These are phyloP conservation scores for Amphiprion ocellaris DNA, from an alignment of 2,113 vertebrate species.

Conservation along the genomic window DNA sequence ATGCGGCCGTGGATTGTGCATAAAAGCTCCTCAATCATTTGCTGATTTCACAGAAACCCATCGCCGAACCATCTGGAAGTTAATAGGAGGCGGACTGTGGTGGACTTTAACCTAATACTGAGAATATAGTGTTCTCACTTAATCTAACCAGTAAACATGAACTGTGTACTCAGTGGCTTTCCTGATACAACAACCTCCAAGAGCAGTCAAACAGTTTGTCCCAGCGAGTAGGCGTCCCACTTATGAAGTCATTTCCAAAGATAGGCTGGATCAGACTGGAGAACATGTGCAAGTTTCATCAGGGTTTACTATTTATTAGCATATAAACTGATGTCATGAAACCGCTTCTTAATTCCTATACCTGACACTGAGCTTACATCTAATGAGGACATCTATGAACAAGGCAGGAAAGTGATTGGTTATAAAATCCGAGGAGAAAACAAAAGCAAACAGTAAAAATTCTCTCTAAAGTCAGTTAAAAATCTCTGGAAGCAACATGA, in stretches of 20 bases:
- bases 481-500: too few relatives aligned
- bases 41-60: constrained; percentile 1
- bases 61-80: not conserved
- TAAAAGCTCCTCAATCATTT: not conserved
- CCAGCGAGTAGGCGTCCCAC: not conserved
- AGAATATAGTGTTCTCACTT: constrained; percentile 4
- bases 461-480: too few relatives aligned
- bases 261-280: not conserved
- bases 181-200: constrained; percentile 20
- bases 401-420: too few relatives aligned
- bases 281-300: not conserved
- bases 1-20: not conserved
- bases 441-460: too few relatives aligned
- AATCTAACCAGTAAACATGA: constrained; percentile 25
- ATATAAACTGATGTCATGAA: too few relatives aligned
- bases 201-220: constrained; percentile 26
- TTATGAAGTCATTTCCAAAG: not conserved
- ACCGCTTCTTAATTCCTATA: too few relatives aligned
- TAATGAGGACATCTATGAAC: too few relatives aligned
- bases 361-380: too few relatives aligned
- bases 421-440: too few relatives aligned
- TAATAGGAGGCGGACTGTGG: not conserved
- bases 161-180: not conserved
- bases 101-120: constrained; percentile 2
- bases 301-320: not conserved